Percentiles rank a stretch among this genome's conserved stretches.
Conservation (phyloP, 2,113 vertebrate species). For the Polypterus bichir region DNA sequence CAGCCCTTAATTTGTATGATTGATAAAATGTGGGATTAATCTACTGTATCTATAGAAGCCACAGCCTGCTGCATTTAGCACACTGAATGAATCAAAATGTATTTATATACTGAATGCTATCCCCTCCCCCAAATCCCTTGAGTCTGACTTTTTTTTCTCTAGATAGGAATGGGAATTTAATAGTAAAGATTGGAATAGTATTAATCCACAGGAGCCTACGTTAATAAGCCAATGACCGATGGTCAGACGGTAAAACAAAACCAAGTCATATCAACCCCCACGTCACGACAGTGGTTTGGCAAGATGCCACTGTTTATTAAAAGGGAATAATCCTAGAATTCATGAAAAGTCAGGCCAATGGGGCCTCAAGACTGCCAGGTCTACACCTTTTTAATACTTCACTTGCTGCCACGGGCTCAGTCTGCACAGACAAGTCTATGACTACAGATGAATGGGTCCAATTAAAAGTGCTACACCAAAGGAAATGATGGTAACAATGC, state of each 20-base stretch:
- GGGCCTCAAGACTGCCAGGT: slow-evolving; percentile 11
- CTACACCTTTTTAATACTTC: slow-evolving; percentile 10
- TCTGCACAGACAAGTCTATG: background rate
- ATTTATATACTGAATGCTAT: no score
- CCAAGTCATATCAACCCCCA: slow-evolving; percentile 6
- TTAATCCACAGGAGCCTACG: slow-evolving; percentile 11
- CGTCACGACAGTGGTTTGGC: slow-evolving; percentile 15
- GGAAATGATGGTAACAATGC: no score
- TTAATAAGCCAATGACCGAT: slow-evolving; percentile 9
- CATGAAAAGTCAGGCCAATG: slow-evolving; percentile 11
- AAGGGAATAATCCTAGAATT: slow-evolving; percentile 13
- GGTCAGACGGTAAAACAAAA: slow-evolving; percentile 10
- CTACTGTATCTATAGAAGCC: no score
- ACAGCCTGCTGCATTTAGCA: no score
- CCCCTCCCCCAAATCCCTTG: no score
- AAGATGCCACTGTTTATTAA: slow-evolving; percentile 9
- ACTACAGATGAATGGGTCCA: no score
- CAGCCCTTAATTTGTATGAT: no score
- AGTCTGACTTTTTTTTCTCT: background rate
- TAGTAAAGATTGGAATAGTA: slow-evolving; percentile 8
- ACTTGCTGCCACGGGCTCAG: slow-evolving; percentile 3
- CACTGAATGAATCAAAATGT: no score
- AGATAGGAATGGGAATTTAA: slow-evolving; percentile 3
- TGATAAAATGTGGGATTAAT: no score
- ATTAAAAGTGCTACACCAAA: no score